Evolutionary conservation across 2,113 vertebrate species (phyloP), one percentile per base, ranked within the genome.

Genomic region (Barnardius zonarius): DNA sequence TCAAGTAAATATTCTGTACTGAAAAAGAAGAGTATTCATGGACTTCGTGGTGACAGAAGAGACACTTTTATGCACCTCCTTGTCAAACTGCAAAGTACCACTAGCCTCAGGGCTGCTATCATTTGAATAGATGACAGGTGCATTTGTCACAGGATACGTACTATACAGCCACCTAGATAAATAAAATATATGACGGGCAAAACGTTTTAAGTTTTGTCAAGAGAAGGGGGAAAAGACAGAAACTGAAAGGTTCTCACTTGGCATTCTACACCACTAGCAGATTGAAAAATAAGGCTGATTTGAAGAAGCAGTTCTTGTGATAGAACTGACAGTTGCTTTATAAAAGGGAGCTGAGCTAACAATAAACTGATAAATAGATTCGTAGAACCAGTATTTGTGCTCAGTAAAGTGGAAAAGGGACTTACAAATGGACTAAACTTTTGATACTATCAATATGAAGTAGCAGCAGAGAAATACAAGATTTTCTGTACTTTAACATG

Each of bases 121-220:
- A 49, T 57, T 64, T 72, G 77, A 72, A 78, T 52, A 24, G 68
- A 10, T 94, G 95, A 79, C 93, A 96, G 86, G 49, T 51, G 63
- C 61, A 93, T 93, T 94, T 97, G 90, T 97, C 93, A 95, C 70
- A 86, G 93, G 63, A 31, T 59, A 39, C 64, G 76, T 23, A 25
- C 33, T 87, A 35, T 67, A 89, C 33, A 94, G 82, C 52, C 77
- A 64, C 44, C 57, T 35, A 74, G 57, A 83, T 68, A 96, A 96
- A 94, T 74, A 73, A 76, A 92, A 72, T 73, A 55, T 54, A 68
- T 59, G 20, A 44, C 8, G 48, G 78, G 57, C 35, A 85, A 63
- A 85, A 93, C 74, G 72, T 35, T 92, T 59, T 89, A 80, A 57
- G 59, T 92, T 82, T 48, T 87, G 83, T 70, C 81, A 93, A 46